Base-by-base conservation (phyloP, 2,888 invertebrate genomes). In the Lobophora halterata region DNA sequence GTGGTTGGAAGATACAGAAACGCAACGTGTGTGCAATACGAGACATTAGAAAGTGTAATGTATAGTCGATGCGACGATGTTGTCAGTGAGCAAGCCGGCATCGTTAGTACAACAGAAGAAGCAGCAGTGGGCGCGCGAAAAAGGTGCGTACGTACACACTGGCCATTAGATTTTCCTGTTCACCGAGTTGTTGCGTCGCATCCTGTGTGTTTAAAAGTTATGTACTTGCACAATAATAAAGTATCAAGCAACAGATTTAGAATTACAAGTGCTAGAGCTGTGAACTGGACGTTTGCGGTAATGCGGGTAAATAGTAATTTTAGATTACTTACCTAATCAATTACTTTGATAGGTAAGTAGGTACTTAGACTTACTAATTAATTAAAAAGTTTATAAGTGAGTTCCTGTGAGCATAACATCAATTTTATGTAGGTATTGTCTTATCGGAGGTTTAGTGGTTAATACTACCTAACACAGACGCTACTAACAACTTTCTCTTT, bases 101-200 rank as follows among this genome's bases (percentile, higher is more conserved):
- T 92, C 95, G 52, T 86, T 96, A 71, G 89, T 96, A 64, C 95
- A 97, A 88, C 92, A 94, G 83, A 97, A 97, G 83, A 93, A 93
- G 77, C 90, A 93, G 67, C 97, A 97, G 91, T 97, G 97, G 97
- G 96, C 96, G 59, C 92, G 90, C 79, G 97, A 97, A 89, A 91
- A 92, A 91, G 97, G 97, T 97, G 88, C 69, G 85, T 97, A 88
- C 69, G 85, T 81, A 77, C 40, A 40, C 47, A 49, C 52, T 33
- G 36, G n/a, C 33, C 21, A 37, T 37, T 46, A 40, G 36, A 30
- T 44, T 45, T 46, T 21, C 41, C 35, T 43, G 38, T 42, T 43
- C 40, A 44, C 27, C 28, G 35, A 34, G 36, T 36, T 41, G 39
- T 38, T 43, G 14, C 40, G 32, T 29, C 35, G n/a, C 20, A 48